Base-by-base conservation (phyloP, 2,113 vertebrate genomes). In the Heterotis niloticus region DNA sequence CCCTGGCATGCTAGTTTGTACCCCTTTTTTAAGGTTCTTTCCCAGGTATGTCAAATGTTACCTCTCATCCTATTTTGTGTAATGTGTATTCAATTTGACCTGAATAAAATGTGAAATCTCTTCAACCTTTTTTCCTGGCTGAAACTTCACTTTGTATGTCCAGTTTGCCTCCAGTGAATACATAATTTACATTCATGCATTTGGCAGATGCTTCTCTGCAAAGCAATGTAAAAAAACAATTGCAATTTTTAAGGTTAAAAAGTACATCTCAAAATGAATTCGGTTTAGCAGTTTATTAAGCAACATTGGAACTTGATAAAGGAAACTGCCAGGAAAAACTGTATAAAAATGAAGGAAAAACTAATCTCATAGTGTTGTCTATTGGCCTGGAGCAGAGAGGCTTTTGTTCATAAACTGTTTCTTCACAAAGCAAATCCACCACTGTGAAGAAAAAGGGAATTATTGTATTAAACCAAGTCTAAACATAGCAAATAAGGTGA, bases 391-490 rank as follows among this genome's bases (percentile, higher is more conserved):
- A 59, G 94, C 96, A 9, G 97, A 99, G 59, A 99, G 94, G 75
- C 96, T 98, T 91, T 99, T 99, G 93, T 99, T 99, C 98, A 99
- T 99, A 92, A 99, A 99, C 87, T 99, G 98, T 85, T 89, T 96
- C 92, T 99, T 99, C 90, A 97, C 97, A 82, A 99, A 99, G 90
- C 98, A 99, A 83, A 95, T 94, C 98, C 98, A 99, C 98, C 98
- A 99, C 98, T 99, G 89, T 60, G 88, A 59, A 86, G 87, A 80
- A 81, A 0, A 60, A 0, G 14, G 26, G 82, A 7, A 44, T 4
- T 44, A 44, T 44, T 44, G 3, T 7, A 44, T 44, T 44, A 44
- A 4, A 7, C 34, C 7, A 44, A 4, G 34, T 44, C 7, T 2
- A 44, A 7, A 44, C 34, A 2, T 44, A 7, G 34, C n/a, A n/a